Conservation (phyloP, 2,113 vertebrate genomes). For the Okapia johnstoni region DNA sequence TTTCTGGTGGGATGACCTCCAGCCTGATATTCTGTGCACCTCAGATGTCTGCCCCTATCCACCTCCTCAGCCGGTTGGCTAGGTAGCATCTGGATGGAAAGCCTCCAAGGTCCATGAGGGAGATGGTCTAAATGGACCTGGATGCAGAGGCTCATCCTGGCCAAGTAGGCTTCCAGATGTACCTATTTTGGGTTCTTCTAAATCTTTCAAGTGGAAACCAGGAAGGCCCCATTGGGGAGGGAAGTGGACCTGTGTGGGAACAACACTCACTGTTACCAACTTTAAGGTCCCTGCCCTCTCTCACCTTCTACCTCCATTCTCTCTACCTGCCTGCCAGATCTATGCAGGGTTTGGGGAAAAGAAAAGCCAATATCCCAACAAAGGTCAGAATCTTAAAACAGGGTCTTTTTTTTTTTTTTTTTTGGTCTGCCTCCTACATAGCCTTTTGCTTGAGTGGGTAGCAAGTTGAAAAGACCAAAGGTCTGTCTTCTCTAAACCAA, state of each 20-base stretch:
- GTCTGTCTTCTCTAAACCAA: not conserved
- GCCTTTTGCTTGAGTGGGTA: not conserved
- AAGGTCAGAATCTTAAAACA: not conserved
- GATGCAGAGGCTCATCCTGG: not conserved
- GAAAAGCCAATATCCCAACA: not conserved
- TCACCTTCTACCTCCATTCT: no score
- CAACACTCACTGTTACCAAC: fast-evolving
- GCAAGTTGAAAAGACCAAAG: not conserved
- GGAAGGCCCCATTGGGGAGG: not conserved
- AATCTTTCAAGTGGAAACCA: not conserved
- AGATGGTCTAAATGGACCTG: not conserved
- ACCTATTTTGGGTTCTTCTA: not conserved
- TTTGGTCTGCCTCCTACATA: not conserved
- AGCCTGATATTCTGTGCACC: fast-evolving
- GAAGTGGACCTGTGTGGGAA: not conserved
- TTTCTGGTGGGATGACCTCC: not conserved
- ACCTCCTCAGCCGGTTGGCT: fast-evolving
- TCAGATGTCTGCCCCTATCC: not conserved
- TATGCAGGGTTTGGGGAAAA: not conserved
- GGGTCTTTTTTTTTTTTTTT: not conserved
- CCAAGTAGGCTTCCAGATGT: not conserved
- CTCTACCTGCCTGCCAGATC: not conserved
- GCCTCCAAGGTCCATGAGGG: not conserved
- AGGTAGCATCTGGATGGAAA: not conserved
- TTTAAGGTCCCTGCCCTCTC: not conserved